Evolutionary conservation across 2,113 vertebrate species (phyloP).

Genomic region (Varanus salvator): DNA sequence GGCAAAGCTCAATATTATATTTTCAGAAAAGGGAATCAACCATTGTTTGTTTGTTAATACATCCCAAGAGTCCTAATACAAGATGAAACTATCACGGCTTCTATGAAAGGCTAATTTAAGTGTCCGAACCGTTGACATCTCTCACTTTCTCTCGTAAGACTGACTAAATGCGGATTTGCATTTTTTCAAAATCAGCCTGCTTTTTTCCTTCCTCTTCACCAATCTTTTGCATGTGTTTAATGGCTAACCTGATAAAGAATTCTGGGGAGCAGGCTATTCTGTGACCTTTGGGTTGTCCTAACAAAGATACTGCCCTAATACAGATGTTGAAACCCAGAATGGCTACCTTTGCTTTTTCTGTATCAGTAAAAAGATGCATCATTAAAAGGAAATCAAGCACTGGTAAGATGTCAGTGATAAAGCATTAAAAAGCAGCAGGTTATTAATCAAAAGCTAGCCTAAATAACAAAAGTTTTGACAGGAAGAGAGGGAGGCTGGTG

Average conservation of each 20-base stretch:
- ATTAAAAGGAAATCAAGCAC: neutral
- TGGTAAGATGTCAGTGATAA: neutral
- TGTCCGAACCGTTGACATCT: too few relatives aligned
- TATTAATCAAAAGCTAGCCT: too few relatives aligned
- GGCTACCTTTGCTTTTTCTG: neutral
- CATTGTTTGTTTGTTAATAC: too few relatives aligned
- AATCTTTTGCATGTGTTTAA: neutral
- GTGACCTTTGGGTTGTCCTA: neutral
- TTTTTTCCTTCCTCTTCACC: neutral
- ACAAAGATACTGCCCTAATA: neutral
- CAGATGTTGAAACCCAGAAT: neutral
- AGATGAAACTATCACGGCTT: too few relatives aligned
- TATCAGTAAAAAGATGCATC: neutral
- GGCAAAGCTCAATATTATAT: too few relatives aligned
- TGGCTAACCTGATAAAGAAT: too few relatives aligned
- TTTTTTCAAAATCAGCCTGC: neutral
- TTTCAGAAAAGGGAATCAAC: too few relatives aligned
- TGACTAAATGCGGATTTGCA: too few relatives aligned
- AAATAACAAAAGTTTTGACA: neutral
- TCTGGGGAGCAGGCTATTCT: neutral
- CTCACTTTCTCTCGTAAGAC: too few relatives aligned
- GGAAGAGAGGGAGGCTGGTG: neutral
- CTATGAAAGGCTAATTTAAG: too few relatives aligned
- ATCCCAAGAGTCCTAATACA: too few relatives aligned
- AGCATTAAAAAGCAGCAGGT: too few relatives aligned